Conservation (phyloP, 1,140 invertebrate genomes). For the Hermetia illucens region DNA sequence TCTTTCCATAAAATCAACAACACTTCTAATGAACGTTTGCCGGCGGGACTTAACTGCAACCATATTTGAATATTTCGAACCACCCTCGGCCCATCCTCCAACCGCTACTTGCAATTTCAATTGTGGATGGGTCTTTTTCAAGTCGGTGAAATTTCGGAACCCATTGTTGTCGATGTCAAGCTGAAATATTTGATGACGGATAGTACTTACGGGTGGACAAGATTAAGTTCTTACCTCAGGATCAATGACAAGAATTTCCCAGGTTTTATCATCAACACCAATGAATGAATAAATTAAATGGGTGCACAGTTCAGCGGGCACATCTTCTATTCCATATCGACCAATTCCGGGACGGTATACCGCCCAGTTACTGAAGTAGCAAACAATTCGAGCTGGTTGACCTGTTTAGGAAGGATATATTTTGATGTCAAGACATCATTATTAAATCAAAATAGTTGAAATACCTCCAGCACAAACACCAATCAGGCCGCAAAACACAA, state of each 20-base stretch:
- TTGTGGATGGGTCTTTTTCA: slow-evolving; percentile 54
- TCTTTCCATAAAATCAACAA: slow-evolving; percentile 62
- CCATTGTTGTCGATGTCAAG: slow-evolving; percentile 60
- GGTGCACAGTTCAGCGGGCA: slow-evolving; percentile 69
- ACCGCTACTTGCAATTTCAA: slow-evolving; percentile 69
- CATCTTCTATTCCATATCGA: slow-evolving; percentile 65
- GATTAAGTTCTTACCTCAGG: slow-evolving; percentile 41
- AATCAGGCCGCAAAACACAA: no score
- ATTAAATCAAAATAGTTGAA: no score
- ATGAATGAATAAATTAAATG: slow-evolving; percentile 86
- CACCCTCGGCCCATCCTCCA: slow-evolving; percentile 79
- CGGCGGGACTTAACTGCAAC: slow-evolving; percentile 50
- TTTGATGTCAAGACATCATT: no score
- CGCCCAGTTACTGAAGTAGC: slow-evolving; percentile 88
- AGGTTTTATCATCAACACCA: slow-evolving; percentile 62
- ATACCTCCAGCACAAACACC: no score
- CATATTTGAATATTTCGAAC: slow-evolving; percentile 69
- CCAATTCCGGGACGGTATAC: slow-evolving; percentile 71
- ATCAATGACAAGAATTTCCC: slow-evolving; percentile 66
- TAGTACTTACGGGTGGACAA: not conserved
- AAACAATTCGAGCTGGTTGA: slow-evolving; percentile 49
- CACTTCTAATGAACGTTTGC: slow-evolving; percentile 56
- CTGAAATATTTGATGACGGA: slow-evolving; percentile 32
- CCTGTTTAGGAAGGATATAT: no score
- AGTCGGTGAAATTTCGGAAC: slow-evolving; percentile 65